These are phyloP conservation scores for Psammodynastes pulverulentus DNA, from an alignment of 2,113 vertebrate genomes.

Conservation along the genomic window DNA sequence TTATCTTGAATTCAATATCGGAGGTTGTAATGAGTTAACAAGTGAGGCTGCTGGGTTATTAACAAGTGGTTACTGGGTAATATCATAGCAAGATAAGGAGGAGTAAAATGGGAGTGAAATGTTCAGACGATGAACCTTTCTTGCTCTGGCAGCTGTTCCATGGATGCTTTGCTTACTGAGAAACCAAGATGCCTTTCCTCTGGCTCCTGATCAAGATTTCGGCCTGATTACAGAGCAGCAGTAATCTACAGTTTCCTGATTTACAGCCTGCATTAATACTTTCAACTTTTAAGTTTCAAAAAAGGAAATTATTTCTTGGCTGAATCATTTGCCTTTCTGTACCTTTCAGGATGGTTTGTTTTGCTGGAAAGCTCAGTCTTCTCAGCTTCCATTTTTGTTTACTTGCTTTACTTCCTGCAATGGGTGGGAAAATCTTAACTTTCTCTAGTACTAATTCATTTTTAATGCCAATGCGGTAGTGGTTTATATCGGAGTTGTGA, in stretches of 20 bases:
- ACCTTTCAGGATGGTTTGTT: neutral
- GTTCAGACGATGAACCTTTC: neutral
- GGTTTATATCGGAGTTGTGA: neutral
- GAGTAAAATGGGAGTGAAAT: neutral
- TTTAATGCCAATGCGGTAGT: neutral
- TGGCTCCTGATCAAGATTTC: neutral
- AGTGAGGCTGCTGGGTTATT: neutral
- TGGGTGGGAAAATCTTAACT: neutral
- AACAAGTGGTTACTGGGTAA: neutral
- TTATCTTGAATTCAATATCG: neutral
- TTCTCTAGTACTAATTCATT: neutral
- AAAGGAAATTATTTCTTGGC: neutral
- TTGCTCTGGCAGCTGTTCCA: neutral
- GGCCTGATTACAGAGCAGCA: neutral
- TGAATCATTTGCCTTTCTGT: neutral
- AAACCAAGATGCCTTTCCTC: neutral
- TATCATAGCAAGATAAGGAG: neutral
- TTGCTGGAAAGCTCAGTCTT: neutral
- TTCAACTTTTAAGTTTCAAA: neutral
- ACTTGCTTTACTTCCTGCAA: neutral
- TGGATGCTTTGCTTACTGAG: neutral
- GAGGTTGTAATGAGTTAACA: neutral
- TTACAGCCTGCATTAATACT: neutral
- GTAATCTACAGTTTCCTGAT: neutral
- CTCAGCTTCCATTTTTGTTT: neutral